These are phyloP conservation scores for Stictonetta naevosa DNA, from an alignment of 2,113 vertebrate genomes.

Conservation along the genomic window DNA sequence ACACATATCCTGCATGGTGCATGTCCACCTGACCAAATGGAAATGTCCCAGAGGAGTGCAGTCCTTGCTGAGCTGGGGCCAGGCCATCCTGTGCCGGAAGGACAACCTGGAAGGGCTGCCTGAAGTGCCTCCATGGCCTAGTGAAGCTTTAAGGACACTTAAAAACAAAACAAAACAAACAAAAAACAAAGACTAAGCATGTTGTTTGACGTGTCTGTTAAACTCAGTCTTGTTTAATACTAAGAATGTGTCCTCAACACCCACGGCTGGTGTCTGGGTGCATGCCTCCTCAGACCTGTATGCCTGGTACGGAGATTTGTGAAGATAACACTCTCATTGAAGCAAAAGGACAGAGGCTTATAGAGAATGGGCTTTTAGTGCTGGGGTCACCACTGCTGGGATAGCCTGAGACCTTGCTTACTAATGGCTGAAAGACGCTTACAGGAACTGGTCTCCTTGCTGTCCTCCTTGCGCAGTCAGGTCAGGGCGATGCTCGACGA, in stretches of 20 bases:
- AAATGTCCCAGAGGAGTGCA: too few species aligned
- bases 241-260: too few species aligned
- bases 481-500: too few species aligned
- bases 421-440: rapidly evolving
- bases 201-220: background rate
- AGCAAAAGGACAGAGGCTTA: too few species aligned
- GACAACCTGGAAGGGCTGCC: background rate
- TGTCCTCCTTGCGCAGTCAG: too few species aligned
- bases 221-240: background rate
- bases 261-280: background rate
- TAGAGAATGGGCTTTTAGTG: too few species aligned
- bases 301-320: background rate
- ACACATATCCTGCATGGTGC: too few species aligned
- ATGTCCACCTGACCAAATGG: background rate
- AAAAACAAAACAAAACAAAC: background rate
- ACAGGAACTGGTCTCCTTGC: background rate
- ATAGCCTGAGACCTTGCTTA: rapidly evolving
- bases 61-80: background rate
- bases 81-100: background rate
- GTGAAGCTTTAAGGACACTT: background rate
- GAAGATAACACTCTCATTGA: background rate
- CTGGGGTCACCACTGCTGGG: background rate
- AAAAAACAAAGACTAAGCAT: background rate
- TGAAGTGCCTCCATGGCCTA: background rate
- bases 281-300: background rate